Conservation (phyloP, 2,797 vertebrate genomes). For the Heteromormyrus szaboi region DNA sequence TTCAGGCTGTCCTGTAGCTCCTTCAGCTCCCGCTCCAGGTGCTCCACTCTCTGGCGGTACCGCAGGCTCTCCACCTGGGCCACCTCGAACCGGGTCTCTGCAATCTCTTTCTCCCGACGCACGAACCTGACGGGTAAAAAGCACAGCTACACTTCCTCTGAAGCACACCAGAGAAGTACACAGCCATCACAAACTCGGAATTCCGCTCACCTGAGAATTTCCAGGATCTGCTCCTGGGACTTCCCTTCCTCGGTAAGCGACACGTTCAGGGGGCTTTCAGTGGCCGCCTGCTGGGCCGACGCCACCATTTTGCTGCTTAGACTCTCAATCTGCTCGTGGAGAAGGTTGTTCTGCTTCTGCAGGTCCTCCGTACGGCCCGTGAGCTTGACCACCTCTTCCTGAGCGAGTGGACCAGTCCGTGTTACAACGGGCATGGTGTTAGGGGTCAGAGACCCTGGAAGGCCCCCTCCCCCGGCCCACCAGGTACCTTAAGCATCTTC, state of each 20-base stretch:
- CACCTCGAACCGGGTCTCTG: constrained; percentile 88
- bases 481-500: constrained; percentile 74
- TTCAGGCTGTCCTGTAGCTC: constrained; percentile 80
- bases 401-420: background rate
- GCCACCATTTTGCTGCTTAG: constrained; percentile 81
- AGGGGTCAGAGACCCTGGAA: no score
- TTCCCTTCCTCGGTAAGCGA: constrained; percentile 85
- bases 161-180: background rate
- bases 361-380: constrained; percentile 72
- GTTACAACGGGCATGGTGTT: background rate
- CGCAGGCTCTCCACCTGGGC: constrained; percentile 87
- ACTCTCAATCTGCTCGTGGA: constrained; percentile 88
- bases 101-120: constrained; percentile 91
- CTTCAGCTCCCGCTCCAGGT: constrained; percentile 84
- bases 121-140: constrained; percentile 71
- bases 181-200: background rate
- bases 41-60: constrained; percentile 80
- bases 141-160: background rate
- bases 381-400: constrained; percentile 84
- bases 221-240: constrained; percentile 90
- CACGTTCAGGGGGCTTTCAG: constrained; percentile 62
- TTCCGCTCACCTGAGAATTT: constrained; percentile 80
- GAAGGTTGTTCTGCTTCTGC: constrained; percentile 81
- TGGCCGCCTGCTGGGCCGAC: constrained; percentile 68
- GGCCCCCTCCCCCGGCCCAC: background rate